Evolutionary conservation across 2,797 vertebrate species (phyloP).

Genomic region (Galagoides demidoff): DNA sequence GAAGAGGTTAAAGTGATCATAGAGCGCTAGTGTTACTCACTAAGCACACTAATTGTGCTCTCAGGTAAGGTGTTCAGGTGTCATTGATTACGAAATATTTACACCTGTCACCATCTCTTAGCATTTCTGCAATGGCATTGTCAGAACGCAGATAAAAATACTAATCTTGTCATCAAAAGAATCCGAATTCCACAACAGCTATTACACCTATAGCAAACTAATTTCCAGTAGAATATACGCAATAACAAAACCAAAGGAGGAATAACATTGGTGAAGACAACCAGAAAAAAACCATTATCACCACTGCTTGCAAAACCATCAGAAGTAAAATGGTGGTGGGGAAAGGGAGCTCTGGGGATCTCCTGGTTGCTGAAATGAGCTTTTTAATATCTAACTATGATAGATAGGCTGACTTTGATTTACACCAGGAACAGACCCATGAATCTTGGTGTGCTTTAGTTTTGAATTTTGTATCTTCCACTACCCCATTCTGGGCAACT

Average conservation of each 20-base stretch:
- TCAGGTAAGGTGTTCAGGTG: constrained; percentile 8
- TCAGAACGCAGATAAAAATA: constrained; percentile 71
- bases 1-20: not conserved
- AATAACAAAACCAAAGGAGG: constrained; percentile 67
- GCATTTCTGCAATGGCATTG: constrained; percentile 33
- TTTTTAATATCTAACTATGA: not conserved
- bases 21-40: not conserved
- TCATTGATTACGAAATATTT: constrained; percentile 15
- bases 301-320: constrained; percentile 28
- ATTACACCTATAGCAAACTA: constrained; percentile 74
- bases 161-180: constrained; percentile 38
- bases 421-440: not conserved
- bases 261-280: constrained; percentile 71
- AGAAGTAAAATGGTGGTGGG: not conserved
- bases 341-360: constrained; percentile 1
- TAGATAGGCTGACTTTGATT: not conserved
- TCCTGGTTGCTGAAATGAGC: not conserved
- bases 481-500: constrained; percentile 61
- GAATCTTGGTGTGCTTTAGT: not conserved
- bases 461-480: constrained; percentile 53
- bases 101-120: not conserved
- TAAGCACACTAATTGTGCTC: constrained; percentile 3
- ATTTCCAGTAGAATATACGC: constrained; percentile 75
- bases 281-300: constrained; percentile 61
- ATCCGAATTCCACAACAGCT: constrained; percentile 66